phyloP scores from a whole-genome alignment of 2,888 invertebrate species.

The Lasiommata megera region DNA sequence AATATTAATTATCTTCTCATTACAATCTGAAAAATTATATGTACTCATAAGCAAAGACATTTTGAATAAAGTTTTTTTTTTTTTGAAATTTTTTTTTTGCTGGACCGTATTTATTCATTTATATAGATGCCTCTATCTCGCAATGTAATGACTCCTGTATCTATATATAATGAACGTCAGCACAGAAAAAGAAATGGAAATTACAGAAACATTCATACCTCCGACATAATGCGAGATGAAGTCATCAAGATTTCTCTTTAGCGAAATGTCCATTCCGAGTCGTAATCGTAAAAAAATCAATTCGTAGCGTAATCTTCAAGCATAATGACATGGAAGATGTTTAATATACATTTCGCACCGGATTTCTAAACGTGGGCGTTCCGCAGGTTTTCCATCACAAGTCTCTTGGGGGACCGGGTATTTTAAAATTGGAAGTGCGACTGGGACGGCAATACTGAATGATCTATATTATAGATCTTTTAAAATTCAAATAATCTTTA shows the following conservation, averaged over 20 bases:
- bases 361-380: constrained; percentile 24
- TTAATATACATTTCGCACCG: constrained; percentile 14
- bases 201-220: constrained; percentile 6
- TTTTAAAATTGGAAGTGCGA: constrained; percentile 31
- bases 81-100: too few species aligned
- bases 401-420: constrained; percentile 23
- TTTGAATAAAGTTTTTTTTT: too few species aligned
- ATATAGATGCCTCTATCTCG: not conserved
- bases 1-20: too few species aligned
- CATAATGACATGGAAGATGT: constrained; percentile 3
- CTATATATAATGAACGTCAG: not conserved
- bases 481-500: too few species aligned
- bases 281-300: constrained; percentile 15
- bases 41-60: too few species aligned
- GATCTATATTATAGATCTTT: constrained; percentile 22
- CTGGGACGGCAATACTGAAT: constrained; percentile 19
- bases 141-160: not conserved
- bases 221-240: constrained; percentile 4
- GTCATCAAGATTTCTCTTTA: constrained; percentile 10
- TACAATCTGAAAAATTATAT: too few species aligned
- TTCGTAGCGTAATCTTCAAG: not conserved
- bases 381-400: constrained; percentile 29
- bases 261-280: constrained; percentile 10
- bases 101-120: too few species aligned
- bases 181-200: not conserved